Conservation (phyloP, 2,797 vertebrate genomes). For the Lithobates sylvaticus region DNA sequence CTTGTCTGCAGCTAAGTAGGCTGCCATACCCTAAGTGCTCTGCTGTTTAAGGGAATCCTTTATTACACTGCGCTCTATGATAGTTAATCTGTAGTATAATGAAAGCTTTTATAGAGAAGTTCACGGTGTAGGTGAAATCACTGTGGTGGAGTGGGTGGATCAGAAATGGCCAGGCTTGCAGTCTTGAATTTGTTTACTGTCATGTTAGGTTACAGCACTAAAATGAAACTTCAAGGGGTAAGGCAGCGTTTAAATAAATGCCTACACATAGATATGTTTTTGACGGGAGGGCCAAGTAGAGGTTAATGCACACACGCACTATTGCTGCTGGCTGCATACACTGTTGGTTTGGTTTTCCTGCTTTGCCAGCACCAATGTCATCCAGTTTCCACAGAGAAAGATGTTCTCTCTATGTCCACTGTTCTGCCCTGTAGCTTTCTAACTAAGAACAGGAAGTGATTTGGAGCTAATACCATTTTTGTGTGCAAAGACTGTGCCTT, state of each 20-base stretch:
- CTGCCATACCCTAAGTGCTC: constrained; percentile 50
- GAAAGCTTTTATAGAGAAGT: constrained; percentile 57
- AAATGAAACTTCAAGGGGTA: constrained; percentile 1
- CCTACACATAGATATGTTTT: background rate
- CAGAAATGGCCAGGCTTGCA: constrained; percentile 33
- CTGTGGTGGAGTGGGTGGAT: constrained; percentile 44
- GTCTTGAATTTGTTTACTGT: constrained; percentile 39
- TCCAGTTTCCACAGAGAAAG: background rate
- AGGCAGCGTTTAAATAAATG: background rate
- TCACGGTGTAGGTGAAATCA: constrained; percentile 52
- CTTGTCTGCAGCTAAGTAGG: constrained; percentile 47
- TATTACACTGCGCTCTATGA: constrained; percentile 44
- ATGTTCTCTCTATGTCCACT: background rate
- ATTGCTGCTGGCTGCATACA: background rate
- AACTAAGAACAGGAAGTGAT: background rate
- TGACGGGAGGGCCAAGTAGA: background rate
- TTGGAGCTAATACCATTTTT: background rate
- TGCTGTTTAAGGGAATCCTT: constrained; percentile 51
- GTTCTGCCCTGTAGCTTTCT: background rate
- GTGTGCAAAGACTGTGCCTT: too few species aligned
- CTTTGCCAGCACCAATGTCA: background rate
- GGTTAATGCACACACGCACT: background rate
- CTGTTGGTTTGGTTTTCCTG: background rate
- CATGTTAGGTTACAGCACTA: constrained; percentile 16
- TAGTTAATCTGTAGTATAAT: constrained; percentile 58